These are phyloP conservation scores for Philopedon plagiatum DNA, from an alignment of 2,888 invertebrate genomes.

Conservation along the genomic window DNA sequence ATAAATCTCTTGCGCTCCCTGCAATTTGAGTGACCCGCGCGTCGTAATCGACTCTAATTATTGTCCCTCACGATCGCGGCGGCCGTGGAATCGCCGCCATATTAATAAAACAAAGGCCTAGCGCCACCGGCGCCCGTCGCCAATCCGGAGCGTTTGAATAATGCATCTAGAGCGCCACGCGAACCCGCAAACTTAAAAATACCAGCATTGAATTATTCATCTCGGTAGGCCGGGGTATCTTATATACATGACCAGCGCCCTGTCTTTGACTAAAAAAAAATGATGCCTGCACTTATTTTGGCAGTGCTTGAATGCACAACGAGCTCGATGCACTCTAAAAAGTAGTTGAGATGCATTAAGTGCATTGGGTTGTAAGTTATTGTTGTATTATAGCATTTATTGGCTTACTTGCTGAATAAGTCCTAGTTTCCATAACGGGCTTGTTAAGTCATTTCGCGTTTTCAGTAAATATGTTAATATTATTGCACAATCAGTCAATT, in stretches of 20 bases:
- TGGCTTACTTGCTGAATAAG: too few species aligned
- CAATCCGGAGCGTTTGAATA: not conserved
- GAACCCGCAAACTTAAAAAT: slow-evolving; percentile 16
- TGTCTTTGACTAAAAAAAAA: slow-evolving; percentile 11
- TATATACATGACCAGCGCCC: not conserved
- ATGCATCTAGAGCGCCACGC: slow-evolving; percentile 4
- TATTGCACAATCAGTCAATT: too few species aligned
- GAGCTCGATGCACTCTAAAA: not conserved
- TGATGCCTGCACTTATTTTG: not conserved
- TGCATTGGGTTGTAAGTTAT: not conserved
- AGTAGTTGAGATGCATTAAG: not conserved
- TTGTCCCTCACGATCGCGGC: not conserved
- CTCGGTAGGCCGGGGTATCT: slow-evolving; percentile 12
- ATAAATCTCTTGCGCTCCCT: not conserved
- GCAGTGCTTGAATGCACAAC: not conserved
- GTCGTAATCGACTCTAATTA: slow-evolving; percentile 2
- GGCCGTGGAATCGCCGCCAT: slow-evolving; percentile 1
- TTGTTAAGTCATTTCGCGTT: too few species aligned
- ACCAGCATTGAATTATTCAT: slow-evolving; percentile 17
- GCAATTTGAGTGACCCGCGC: not conserved
- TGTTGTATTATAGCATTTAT: too few species aligned
- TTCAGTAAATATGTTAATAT: too few species aligned
- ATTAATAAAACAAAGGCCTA: slow-evolving; percentile 14
- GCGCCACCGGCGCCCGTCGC: slow-evolving; percentile 17
- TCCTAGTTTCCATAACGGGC: too few species aligned